phyloP scores from a whole-genome alignment of 2,888 invertebrate genomes.

The Drosophila diplacantha region DNA sequence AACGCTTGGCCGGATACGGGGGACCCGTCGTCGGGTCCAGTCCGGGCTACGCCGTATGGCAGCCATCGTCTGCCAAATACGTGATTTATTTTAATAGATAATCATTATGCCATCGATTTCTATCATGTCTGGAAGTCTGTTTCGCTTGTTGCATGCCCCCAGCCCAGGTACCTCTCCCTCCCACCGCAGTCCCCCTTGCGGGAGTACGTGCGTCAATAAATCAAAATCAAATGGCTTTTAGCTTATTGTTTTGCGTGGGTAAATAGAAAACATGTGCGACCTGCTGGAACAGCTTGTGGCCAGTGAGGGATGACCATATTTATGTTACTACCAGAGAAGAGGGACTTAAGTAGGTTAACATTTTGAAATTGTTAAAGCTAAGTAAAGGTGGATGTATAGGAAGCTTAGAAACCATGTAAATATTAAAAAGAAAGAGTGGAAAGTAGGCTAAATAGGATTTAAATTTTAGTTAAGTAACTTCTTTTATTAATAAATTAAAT shows the following conservation, averaged over 20 bases:
- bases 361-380: background rate
- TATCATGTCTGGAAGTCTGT: constrained; percentile 53
- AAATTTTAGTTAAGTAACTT: too few relatives aligned
- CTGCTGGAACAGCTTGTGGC: constrained; percentile 21
- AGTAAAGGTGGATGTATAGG: too few relatives aligned
- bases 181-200: background rate
- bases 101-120: constrained; percentile 74
- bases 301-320: background rate
- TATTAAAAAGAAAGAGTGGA: background rate
- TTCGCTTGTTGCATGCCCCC: constrained; percentile 58
- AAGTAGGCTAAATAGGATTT: too few relatives aligned
- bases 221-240: constrained; percentile 68
- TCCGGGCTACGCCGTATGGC: constrained; percentile 26
- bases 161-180: background rate
- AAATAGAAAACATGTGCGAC: constrained; percentile 35
- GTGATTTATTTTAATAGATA: constrained; percentile 76
- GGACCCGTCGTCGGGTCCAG: constrained; percentile 4
- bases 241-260: constrained; percentile 65
- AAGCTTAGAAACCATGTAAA: too few relatives aligned
- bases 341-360: constrained; percentile 11
- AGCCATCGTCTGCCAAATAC: constrained; percentile 58
- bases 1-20: constrained; percentile 47
- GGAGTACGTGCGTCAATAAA: constrained; percentile 65
- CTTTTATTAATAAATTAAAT: too few relatives aligned
- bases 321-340: background rate